Evolutionary conservation across 2,797 vertebrate species (phyloP).

Genomic region (Morelia viridis): DNA sequence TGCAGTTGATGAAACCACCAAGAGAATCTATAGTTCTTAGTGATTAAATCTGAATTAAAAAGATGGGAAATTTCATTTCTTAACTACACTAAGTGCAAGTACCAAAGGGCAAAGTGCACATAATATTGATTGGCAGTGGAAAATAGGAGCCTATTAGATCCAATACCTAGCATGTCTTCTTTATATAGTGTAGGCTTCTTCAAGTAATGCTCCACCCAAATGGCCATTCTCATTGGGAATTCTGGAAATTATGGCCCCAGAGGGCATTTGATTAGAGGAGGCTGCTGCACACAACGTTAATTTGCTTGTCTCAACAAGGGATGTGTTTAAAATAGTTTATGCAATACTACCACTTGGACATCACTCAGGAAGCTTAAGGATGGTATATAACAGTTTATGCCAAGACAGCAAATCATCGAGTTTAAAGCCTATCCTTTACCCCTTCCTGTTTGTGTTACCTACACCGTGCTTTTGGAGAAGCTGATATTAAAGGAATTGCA

Average conservation of each 20-base stretch:
- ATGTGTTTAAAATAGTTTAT: background rate
- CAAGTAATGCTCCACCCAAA: background rate
- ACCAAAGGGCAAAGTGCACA: background rate
- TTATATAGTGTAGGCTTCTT: background rate
- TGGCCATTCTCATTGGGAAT: background rate
- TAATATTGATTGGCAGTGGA: background rate
- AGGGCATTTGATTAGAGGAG: background rate
- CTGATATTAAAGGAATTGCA: too few relatives aligned
- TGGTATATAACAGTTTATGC: background rate
- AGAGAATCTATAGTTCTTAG: background rate
- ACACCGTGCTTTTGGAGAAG: background rate
- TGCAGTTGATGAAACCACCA: background rate
- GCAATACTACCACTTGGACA: background rate
- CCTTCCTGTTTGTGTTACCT: background rate
- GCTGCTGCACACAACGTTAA: background rate
- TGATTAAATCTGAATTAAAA: background rate
- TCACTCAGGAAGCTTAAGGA: background rate
- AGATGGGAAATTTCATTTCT: background rate
- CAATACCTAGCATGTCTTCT: background rate
- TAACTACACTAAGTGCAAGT: background rate
- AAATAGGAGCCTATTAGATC: background rate
- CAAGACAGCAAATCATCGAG: background rate
- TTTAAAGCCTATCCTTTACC: background rate
- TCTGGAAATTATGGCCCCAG: background rate
- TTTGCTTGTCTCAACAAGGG: background rate